Percentiles rank a stretch among this genome's conserved stretches.
phyloP scores from a whole-genome alignment of 2,888 invertebrate species.

The Latrodectus elegans region DNA sequence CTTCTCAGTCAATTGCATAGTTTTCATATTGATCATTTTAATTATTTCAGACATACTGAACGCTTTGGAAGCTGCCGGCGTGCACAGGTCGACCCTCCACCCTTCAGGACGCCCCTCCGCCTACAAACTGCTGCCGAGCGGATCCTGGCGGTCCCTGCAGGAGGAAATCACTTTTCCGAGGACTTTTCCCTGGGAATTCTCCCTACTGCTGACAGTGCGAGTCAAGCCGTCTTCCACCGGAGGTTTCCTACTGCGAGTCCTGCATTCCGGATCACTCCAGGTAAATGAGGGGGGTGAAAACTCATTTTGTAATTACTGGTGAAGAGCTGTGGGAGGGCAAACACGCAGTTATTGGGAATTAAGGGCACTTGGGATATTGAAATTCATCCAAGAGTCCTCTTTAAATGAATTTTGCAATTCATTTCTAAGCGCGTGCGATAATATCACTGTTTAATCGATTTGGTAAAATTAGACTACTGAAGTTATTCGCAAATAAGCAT shows the following conservation, averaged over 20 bases:
- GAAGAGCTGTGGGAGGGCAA: too few relatives aligned
- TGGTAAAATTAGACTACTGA: too few relatives aligned
- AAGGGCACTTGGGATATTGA: too few relatives aligned
- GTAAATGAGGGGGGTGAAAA: background rate
- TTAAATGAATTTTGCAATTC: too few relatives aligned
- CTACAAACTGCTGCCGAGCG: conserved; percentile 51
- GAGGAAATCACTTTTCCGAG: conserved; percentile 56
- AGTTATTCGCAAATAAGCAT: too few relatives aligned
- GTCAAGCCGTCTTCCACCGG: conserved; percentile 38
- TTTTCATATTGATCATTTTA: too few relatives aligned
- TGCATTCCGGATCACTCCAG: conserved; percentile 57
- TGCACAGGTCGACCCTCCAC: conserved; percentile 46
- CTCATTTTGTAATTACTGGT: too few relatives aligned
- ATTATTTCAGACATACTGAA: conserved; percentile 41
- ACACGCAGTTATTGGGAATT: too few relatives aligned
- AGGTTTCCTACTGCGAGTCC: conserved; percentile 52
- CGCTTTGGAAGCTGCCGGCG: conserved; percentile 49
- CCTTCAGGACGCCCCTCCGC: conserved; percentile 55
- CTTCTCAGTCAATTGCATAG: too few relatives aligned
- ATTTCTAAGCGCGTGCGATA: too few relatives aligned
- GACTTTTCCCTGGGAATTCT: conserved; percentile 67
- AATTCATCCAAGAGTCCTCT: too few relatives aligned
- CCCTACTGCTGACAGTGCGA: conserved; percentile 49
- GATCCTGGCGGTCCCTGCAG: conserved; percentile 46
- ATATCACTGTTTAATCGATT: too few relatives aligned